phyloP scores from a whole-genome alignment of 2,113 vertebrate genomes.

The Antidorcas marsupialis region DNA sequence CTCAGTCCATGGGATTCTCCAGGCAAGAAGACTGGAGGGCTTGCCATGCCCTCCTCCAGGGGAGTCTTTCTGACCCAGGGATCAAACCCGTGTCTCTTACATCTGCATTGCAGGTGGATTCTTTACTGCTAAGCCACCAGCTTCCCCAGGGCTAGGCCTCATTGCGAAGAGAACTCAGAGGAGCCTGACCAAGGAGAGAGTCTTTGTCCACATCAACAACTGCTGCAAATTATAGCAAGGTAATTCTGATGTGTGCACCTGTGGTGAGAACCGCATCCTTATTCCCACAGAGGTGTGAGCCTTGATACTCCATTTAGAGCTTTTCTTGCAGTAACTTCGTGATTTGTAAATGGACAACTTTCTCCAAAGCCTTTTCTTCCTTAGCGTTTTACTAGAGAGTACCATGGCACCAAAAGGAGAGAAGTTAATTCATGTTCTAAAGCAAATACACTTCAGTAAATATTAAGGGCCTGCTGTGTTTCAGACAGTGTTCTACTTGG shows the following conservation, averaged over 20 bases:
- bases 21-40: neutral
- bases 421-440: neutral
- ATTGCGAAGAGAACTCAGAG: neutral
- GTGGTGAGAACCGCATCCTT: neutral
- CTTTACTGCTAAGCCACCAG: neutral
- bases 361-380: neutral
- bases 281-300: neutral
- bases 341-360: neutral
- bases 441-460: neutral
- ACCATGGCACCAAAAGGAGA: neutral
- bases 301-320: neutral
- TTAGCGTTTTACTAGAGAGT: neutral
- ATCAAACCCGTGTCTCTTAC: neutral
- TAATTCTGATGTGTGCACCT: neutral
- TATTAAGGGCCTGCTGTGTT: neutral
- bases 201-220: neutral
- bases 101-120: neutral
- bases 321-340: neutral
- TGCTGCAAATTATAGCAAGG: neutral
- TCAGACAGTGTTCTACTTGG: neutral
- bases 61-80: neutral
- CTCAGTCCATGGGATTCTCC: neutral
- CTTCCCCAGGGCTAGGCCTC: neutral
- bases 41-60: neutral
- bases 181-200: neutral